Evolutionary conservation across 2,113 vertebrate genomes (phyloP), one percentile per base, ranked within the genome.

Genomic region (Chionomys nivalis): DNA sequence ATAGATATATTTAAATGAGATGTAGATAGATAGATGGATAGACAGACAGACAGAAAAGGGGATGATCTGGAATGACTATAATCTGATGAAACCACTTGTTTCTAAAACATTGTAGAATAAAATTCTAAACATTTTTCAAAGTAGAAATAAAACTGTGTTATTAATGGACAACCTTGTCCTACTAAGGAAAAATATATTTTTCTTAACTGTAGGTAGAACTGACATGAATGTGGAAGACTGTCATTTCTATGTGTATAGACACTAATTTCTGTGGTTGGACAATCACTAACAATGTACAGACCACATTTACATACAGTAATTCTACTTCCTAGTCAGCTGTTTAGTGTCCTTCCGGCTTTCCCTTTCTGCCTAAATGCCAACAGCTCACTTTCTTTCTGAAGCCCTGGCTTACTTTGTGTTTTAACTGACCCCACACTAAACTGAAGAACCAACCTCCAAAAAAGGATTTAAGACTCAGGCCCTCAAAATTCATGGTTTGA

Each of bases 41-140:
- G 66, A 68, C 12, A 52, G 14, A 68, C 14, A 36, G 66, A 36
- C 5, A 77, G 13, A 77, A 16, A 31, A 31, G 7, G 13, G 24
- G 28, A 81, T 14, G 52, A 90, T 19, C 76, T 82, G 36, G 47
- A 13, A 82, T 33, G 66, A 65, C 21, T 49, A 36, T 92, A 66
- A 21, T 13, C 79, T 89, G 70, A 66, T 90, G 47, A 83, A 94
- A 89, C 49, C 47, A 61, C n/a, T 93, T 94, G 49, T 91, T 61
- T 26, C 68, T 89, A 13, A 87, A 94, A 93, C 44, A 94, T 72
- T 28, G 19, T 39, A 86, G 13, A 44, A 44, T 24, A 92, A 95
- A 95, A 70, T 95, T 87, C 39, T 72, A n/a, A 90, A 89, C 10
- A 28, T 42, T 79, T 94, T 96, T 89, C n/a, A 81, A 89, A 94